These are phyloP conservation scores for Dinocampus coccinellae DNA, from an alignment of 2,888 invertebrate species.

Conservation along the genomic window DNA sequence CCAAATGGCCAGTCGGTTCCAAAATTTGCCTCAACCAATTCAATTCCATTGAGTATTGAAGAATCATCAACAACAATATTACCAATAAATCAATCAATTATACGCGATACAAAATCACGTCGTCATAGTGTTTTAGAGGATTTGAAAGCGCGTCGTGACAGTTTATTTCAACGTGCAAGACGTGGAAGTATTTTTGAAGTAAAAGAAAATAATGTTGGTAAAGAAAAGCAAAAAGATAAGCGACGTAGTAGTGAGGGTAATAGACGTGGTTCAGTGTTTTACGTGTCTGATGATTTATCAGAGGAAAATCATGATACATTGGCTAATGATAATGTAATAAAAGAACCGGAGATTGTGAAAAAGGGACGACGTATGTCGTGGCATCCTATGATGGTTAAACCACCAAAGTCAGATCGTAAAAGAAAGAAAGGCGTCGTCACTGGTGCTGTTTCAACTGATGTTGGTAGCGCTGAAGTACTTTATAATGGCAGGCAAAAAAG, in stretches of 20 bases:
- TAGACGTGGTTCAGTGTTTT: constrained; percentile 62
- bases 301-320: constrained; percentile 57
- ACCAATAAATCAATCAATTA: constrained; percentile 44
- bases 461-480: constrained; percentile 68
- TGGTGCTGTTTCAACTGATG: constrained; percentile 68
- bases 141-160: constrained; percentile 62
- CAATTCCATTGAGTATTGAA: constrained; percentile 63
- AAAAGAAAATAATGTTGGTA: constrained; percentile 52
- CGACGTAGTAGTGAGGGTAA: constrained; percentile 55
- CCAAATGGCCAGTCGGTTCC: constrained; percentile 53
- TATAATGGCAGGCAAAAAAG: constrained; percentile 77
- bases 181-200: constrained; percentile 60
- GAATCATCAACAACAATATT: constrained; percentile 41
- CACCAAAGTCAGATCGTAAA: constrained; percentile 64
- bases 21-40: constrained; percentile 65
- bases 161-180: constrained; percentile 60
- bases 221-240: constrained; percentile 55
- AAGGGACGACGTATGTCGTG: constrained; percentile 77
- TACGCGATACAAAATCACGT: constrained; percentile 57
- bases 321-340: constrained; percentile 42
- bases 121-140: constrained; percentile 68
- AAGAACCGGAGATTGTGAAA: constrained; percentile 60
- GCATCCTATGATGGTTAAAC: constrained; percentile 67
- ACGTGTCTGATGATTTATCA: constrained; percentile 60
- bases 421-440: constrained; percentile 72